A percentile compares a stretch with the other conserved stretches of the same genome.
These are phyloP conservation scores for Drosophila novamexicana DNA, from an alignment of 1,140 invertebrate genomes.

Conservation along the genomic window DNA sequence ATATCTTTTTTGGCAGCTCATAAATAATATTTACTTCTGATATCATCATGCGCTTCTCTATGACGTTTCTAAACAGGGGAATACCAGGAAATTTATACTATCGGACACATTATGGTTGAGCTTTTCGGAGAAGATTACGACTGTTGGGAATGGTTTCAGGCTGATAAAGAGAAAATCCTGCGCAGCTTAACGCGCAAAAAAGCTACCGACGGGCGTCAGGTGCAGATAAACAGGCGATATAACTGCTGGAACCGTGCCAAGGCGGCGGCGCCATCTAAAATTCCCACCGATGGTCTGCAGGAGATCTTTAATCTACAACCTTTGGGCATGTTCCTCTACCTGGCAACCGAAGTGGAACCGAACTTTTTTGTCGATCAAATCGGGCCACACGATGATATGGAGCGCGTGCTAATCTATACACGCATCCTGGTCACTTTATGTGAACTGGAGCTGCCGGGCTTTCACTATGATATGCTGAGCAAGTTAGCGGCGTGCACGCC, in stretches of 20 bases:
- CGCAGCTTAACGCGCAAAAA: conserved; percentile 23
- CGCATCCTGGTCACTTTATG: conserved; percentile 31
- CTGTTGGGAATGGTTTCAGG: conserved; percentile 38
- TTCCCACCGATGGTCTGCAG: conserved; percentile 7
- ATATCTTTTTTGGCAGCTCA: background rate
- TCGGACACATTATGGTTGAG: conserved; percentile 19
- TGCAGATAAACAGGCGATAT: background rate
- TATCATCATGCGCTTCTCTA: background rate
- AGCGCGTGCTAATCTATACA: conserved; percentile 28
- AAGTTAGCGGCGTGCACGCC: conserved; percentile 17
- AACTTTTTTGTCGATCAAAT: conserved; percentile 36
- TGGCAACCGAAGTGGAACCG: conserved; percentile 11
- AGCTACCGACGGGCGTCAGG: background rate
- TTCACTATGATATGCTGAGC: conserved; percentile 20
- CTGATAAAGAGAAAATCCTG: conserved; percentile 10
- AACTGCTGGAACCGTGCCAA: background rate
- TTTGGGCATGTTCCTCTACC: conserved; percentile 32
- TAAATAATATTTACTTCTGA: background rate
- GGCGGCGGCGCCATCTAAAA: background rate
- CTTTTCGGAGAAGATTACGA: conserved; percentile 24
- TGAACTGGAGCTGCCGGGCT: conserved; percentile 27
- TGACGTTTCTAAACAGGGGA: background rate
- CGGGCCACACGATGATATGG: conserved; percentile 15
- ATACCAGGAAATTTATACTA: background rate
- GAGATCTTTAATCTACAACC: conserved; percentile 41